Conservation (phyloP, 1,140 invertebrate genomes). For the Aphelenchoides besseyi region DNA sequence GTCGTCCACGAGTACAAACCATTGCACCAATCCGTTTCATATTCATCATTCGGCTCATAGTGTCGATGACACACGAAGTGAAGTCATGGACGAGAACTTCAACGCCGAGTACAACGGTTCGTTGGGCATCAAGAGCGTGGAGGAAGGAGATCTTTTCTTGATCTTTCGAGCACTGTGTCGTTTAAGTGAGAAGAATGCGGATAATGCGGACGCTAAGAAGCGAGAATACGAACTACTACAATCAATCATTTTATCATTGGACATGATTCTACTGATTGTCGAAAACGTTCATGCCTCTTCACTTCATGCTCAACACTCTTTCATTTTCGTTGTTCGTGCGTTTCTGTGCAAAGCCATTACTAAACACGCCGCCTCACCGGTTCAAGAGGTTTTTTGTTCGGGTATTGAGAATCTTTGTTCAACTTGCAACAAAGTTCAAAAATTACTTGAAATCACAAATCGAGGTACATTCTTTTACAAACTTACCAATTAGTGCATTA, state of each 20-base stretch:
- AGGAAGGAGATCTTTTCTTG: conserved; percentile 96
- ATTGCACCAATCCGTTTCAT: neutral
- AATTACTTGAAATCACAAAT: conserved; percentile 97
- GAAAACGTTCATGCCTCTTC: conserved; percentile 90
- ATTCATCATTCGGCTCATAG: neutral
- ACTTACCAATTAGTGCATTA: too few relatives aligned
- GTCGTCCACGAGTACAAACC: neutral
- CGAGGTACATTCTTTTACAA: conserved; percentile 80
- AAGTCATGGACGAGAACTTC: neutral
- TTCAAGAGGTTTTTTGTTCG: conserved; percentile 95
- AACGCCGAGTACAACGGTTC: conserved; percentile 60
- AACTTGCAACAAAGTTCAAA: conserved; percentile 91
- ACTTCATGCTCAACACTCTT: conserved; percentile 84
- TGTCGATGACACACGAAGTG: neutral
- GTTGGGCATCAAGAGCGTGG: conserved; percentile 73
- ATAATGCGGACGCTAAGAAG: conserved; percentile 66
- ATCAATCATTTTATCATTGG: conserved; percentile 91
- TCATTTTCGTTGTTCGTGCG: conserved; percentile 95
- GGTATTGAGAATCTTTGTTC: conserved; percentile 90
- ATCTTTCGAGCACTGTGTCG: conserved; percentile 94
- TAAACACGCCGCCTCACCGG: conserved; percentile 94
- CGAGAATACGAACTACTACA: conserved; percentile 91
- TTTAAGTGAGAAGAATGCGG: conserved; percentile 63
- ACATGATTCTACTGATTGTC: conserved; percentile 87
- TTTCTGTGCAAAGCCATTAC: conserved; percentile 95